Evolutionary conservation across 2,888 invertebrate species (phyloP).

Genomic region (Hypolimnas misippus): DNA sequence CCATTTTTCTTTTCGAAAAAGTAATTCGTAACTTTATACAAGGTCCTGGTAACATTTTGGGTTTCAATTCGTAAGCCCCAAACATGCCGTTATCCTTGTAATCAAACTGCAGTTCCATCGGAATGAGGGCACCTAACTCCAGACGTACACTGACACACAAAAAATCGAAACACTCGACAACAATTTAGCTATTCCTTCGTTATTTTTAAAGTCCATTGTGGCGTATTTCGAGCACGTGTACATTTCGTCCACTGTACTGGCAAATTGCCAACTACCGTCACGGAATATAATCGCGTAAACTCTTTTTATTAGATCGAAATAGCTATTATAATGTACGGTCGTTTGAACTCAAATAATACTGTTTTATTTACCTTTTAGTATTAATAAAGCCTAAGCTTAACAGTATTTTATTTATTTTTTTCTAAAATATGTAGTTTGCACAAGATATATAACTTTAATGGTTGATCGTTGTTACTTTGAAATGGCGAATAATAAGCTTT

Average conservation of each 20-base stretch:
- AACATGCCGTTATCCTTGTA: constrained; percentile 3
- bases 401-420: neutral
- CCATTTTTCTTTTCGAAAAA: too few species aligned
- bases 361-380: neutral
- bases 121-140: constrained; percentile 27
- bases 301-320: constrained; percentile 24
- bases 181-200: too few species aligned
- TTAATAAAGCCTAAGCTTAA: neutral
- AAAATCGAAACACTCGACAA: neutral
- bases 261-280: constrained; percentile 19
- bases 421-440: neutral
- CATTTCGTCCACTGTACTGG: constrained; percentile 17
- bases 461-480: too few species aligned
- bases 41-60: too few species aligned
- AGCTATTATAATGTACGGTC: constrained; percentile 7
- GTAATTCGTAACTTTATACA: too few species aligned
- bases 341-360: neutral
- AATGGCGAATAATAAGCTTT: neutral
- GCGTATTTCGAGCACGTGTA: constrained; percentile 12
- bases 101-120: constrained; percentile 8
- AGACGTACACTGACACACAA: constrained; percentile 18
- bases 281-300: constrained; percentile 7
- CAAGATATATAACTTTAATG: too few species aligned
- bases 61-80: too few species aligned
- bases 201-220: constrained; percentile 8